Conservation (phyloP, 2,797 vertebrate genomes). For the Triplophysa bombifrons region DNA sequence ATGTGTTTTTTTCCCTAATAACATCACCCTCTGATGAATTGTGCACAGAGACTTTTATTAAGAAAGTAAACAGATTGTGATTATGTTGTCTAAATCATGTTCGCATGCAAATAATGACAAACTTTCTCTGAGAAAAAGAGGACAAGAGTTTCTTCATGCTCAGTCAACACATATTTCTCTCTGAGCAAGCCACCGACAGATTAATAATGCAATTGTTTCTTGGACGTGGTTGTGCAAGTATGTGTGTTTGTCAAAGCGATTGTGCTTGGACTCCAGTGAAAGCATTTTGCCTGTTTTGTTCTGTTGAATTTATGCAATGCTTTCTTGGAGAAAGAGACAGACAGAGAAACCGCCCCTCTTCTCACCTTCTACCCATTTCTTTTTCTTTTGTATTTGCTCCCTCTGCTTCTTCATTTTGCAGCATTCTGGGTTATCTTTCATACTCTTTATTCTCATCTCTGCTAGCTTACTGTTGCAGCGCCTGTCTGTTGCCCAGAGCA, state of each 20-base stretch:
- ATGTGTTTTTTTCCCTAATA: background rate
- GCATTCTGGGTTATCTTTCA: slow-evolving; percentile 51
- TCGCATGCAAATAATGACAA: slow-evolving; percentile 6
- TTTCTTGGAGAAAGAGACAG: background rate
- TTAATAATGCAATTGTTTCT: slow-evolving; percentile 40
- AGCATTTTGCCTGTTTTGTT: slow-evolving; percentile 30
- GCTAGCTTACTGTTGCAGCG: background rate
- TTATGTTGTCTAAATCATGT: background rate
- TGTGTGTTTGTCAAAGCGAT: slow-evolving; percentile 9
- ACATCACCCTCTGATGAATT: background rate
- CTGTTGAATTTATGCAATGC: slow-evolving; percentile 38
- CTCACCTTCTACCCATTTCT: background rate
- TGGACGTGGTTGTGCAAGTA: slow-evolving; percentile 12
- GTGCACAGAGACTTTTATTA: background rate
- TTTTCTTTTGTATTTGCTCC: slow-evolving; percentile 14
- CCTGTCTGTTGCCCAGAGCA: slow-evolving; percentile 23
- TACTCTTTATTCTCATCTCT: slow-evolving; percentile 26
- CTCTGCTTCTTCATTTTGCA: slow-evolving; percentile 5
- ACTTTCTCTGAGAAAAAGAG: background rate
- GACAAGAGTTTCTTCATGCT: slow-evolving; percentile 20
- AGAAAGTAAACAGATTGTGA: background rate
- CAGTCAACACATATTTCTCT: slow-evolving; percentile 4
- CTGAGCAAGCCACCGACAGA: slow-evolving; percentile 19
- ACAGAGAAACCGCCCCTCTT: background rate
- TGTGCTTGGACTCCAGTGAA: slow-evolving; percentile 27